These are phyloP conservation scores for Ophion ellenae DNA, from an alignment of 2,888 invertebrate species.

Conservation along the genomic window DNA sequence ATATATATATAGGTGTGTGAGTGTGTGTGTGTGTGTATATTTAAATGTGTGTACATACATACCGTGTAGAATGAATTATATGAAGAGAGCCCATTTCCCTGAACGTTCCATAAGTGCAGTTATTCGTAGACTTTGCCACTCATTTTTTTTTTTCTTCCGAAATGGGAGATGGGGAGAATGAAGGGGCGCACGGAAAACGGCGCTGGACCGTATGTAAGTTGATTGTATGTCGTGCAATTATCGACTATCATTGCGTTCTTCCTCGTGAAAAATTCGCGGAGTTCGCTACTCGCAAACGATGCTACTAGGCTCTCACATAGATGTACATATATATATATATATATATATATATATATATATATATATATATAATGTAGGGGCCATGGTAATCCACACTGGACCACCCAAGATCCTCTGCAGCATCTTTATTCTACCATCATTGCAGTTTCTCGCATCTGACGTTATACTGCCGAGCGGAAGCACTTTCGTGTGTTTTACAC, in stretches of 20 bases:
- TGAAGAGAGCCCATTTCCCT: constrained; percentile 43
- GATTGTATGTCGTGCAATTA: constrained; percentile 54
- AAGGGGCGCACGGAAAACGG: constrained; percentile 41
- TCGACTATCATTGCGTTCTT: constrained; percentile 63
- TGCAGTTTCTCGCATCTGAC: constrained; percentile 50
- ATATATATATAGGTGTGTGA: not conserved
- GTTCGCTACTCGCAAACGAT: not conserved
- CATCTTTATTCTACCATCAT: constrained; percentile 61
- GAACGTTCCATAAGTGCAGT: constrained; percentile 33
- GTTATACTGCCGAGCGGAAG: constrained; percentile 59
- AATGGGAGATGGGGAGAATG: constrained; percentile 29
- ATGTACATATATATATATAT: constrained; percentile 2
- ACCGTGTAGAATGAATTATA: constrained; percentile 10
- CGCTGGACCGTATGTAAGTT: constrained; percentile 35
- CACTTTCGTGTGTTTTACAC: constrained; percentile 42
- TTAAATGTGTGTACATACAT: not conserved
- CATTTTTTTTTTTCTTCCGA: constrained; percentile 15
- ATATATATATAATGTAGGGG: not conserved
- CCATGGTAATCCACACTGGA: constrained; percentile 45
- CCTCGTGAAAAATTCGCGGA: constrained; percentile 26
- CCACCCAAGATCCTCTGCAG: constrained; percentile 61
- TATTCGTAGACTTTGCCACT: constrained; percentile 25
- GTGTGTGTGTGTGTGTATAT: too few species aligned
- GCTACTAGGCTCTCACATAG: not conserved
- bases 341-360: not conserved